A percentile compares a stretch with the other conserved stretches of the same genome.
phyloP scores from a whole-genome alignment of 2,797 vertebrate species.

The Dendrocincla tyrannina region DNA sequence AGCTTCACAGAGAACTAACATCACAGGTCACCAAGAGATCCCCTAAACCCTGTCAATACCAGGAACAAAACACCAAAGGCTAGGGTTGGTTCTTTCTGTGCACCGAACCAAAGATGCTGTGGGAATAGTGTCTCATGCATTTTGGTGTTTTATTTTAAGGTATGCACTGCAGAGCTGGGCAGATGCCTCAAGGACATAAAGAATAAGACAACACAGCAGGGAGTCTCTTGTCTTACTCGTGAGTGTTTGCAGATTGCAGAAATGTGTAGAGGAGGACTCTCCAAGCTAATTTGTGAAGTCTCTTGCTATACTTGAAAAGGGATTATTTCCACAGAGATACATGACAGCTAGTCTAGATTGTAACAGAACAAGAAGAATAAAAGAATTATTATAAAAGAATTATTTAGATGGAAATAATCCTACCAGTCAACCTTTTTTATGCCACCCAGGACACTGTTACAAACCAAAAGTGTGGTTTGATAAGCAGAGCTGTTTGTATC shows the following conservation, averaged over 20 bases:
- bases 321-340: neutral
- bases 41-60: neutral
- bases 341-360: neutral
- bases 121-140: accelerated
- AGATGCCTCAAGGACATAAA: neutral
- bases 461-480: neutral
- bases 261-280: neutral
- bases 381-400: neutral
- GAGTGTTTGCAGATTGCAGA: neutral
- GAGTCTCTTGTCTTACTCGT: neutral
- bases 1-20: neutral
- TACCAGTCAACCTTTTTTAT: neutral
- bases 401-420: neutral
- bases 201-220: neutral
- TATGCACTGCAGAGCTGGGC: neutral
- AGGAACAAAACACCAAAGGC: neutral
- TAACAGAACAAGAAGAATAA: neutral
- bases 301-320: neutral
- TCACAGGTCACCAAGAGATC: neutral
- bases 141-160: neutral
- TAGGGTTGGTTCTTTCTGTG: neutral
- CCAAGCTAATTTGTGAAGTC: neutral
- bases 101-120: neutral
- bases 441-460: neutral
- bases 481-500: neutral